Percentiles rank a stretch among this genome's conserved stretches.
phyloP scores from a whole-genome alignment of 2,888 invertebrate species.

The Mantis religiosa region DNA sequence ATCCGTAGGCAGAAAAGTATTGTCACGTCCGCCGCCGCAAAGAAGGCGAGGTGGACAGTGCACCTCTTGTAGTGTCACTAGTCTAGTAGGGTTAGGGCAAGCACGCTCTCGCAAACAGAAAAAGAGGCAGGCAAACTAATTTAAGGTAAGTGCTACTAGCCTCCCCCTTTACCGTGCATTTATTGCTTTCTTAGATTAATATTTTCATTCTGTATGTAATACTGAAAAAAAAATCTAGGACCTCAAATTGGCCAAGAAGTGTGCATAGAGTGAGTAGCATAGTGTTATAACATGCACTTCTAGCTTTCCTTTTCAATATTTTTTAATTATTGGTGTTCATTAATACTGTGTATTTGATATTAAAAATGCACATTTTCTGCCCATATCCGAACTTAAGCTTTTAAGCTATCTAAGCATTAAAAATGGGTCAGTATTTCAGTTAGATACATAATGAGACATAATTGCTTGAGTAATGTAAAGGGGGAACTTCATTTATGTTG shows the following conservation, averaged over 20 bases:
- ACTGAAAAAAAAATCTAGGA: not conserved
- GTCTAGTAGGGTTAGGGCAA: not conserved
- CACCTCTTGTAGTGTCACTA: not conserved
- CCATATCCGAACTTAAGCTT: too few relatives aligned
- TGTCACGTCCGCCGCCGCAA: conserved; percentile 9
- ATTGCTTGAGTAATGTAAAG: too few relatives aligned
- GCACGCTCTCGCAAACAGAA: not conserved
- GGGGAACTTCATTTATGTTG: too few relatives aligned
- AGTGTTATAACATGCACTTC: not conserved
- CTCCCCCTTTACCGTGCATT: not conserved
- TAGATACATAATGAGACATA: too few relatives aligned
- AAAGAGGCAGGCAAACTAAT: not conserved
- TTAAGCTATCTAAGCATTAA: too few relatives aligned
- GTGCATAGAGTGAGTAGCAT: not conserved
- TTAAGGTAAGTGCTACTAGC: not conserved
- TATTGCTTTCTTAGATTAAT: not conserved
- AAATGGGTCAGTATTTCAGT: too few relatives aligned
- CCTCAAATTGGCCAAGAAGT: not conserved
- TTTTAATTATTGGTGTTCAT: too few relatives aligned
- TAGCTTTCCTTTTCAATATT: too few relatives aligned
- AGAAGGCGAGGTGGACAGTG: not conserved
- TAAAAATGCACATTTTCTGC: too few relatives aligned
- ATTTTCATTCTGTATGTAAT: not conserved
- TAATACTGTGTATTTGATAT: too few relatives aligned
- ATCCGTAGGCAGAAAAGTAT: conserved; percentile 29